Evolutionary conservation across 2,888 invertebrate genomes (phyloP), one percentile per base, ranked within the genome.

Genomic region (Cerceris ruficornis): DNA sequence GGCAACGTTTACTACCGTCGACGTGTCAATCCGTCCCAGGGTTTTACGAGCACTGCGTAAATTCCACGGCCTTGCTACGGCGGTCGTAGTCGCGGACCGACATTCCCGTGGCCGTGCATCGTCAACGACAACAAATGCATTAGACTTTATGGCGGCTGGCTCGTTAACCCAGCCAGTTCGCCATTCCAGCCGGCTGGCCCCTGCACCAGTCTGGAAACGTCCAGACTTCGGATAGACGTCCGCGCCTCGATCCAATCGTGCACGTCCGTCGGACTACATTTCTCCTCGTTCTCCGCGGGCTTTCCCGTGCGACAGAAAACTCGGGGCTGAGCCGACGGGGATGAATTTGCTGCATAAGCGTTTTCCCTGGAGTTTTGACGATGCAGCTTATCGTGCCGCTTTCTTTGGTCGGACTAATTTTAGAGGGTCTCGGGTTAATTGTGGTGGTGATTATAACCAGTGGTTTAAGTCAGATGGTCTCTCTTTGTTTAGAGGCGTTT

Each of bases 31-130:
- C 89, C 88, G 88, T 87, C 84, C 76, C 69, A 58, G 78, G 81
- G 84, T 89, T 91, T 90, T 90, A 90, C 88, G 90, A 89, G 86
- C 83, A 67, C 85, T 86, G 89, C 87, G 89, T 90, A 88, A 90
- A 91, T 90, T 85, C 85, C 75, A 75, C 73, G 83, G 84, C 69
- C 83, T 81, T 75, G 81, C 72, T 57, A 66, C 80, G 69, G 77
- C 64, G 69, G 59, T 61, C 72, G 66, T 43, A 66, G 62, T 52
- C 82, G 73, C 67, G 71, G 79, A 57, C 74, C 81, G 73, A 75
- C 75, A 60, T 69, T 77, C 78, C 69, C 77, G 46, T 60, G 42
- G 49, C 81, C 68, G 84, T 82, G 81, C 86, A 80, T 84, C 84
- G 86, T 84, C 84, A 77, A 82, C 87, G 86, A 84, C 87, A 87